Base-by-base conservation (phyloP, 2,888 invertebrate species). In the Ferdinandea cuprea region DNA sequence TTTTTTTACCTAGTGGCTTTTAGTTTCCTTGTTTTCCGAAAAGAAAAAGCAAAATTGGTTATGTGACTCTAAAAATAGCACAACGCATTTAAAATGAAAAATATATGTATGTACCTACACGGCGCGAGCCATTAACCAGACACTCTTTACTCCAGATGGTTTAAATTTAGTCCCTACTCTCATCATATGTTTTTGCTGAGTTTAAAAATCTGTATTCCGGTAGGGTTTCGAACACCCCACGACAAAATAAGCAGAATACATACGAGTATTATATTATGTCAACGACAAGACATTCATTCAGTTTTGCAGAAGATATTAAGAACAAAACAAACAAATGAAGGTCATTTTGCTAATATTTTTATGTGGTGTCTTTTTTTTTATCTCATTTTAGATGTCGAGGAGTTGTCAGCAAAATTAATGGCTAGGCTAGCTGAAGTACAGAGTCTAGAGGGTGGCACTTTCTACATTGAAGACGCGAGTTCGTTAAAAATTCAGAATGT, bases 351-450 rank as follows among this genome's bases (percentile, higher is more conserved):
- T 48, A 61, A 68, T 68, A 32, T 68, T 19, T 69, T 74, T 59
- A 32, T 61, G 72, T 50, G 66, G 44, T 77, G 69, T 59, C 46
- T 80, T 19, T 59, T 59, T 80, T 80, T 30, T 50, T 54, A 54
- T 73, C 50, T 83, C 50, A 46, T 89, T 89, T 35, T 88, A 91
- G 91, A 91, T 89, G 91, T 91, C 85, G 91, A 91, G 87, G 91
- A 91, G 86, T 87, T 91, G 87, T 91, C 91, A 86, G 90, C 91
- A 35, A 91, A 91, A 86, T 88, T 91, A 85, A 91, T 91, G 91
- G 91, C 91, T 71, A 89, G 90, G 86, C 87, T 91, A 85, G 91
- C 90, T 37, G 90, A 91, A 86, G 90, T 91, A 76, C 91, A 91
- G 87, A 90, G 89, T 79, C 87, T 90, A 79, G 91, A 91, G 77